A percentile compares a stretch with the other conserved stretches of the same genome.
phyloP scores from a whole-genome alignment of 2,888 invertebrate species.

The Aporophyla nigra region DNA sequence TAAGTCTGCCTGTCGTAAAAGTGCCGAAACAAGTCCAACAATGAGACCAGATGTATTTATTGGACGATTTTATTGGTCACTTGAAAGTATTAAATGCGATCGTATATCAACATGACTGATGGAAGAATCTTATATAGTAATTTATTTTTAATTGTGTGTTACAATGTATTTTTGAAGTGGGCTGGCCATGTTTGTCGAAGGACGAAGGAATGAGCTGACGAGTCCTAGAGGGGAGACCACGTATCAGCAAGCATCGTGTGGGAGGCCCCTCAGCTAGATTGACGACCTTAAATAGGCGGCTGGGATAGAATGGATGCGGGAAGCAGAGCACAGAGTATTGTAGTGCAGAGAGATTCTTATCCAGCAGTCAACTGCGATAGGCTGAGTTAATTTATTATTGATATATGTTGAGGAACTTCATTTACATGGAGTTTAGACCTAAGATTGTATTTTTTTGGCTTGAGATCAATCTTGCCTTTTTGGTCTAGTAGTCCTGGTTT shows the following conservation, averaged over 20 bases:
- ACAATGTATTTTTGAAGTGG: slow-evolving; percentile 15
- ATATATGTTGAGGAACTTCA: slow-evolving; percentile 4
- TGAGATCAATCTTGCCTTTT: not conserved
- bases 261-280: too few relatives aligned
- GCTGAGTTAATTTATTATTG: too few relatives aligned
- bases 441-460: not conserved
- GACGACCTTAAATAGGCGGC: too few relatives aligned
- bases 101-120: slow-evolving; percentile 81
- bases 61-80: slow-evolving; percentile 79
- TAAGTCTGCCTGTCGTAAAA: slow-evolving; percentile 76
- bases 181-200: too few relatives aligned
- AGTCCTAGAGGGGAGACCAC: too few relatives aligned
- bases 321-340: too few relatives aligned
- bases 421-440: not conserved
- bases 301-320: too few relatives aligned
- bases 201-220: too few relatives aligned
- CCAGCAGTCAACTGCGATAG: too few relatives aligned
- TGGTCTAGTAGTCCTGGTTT: not conserved
- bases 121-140: slow-evolving; percentile 58
- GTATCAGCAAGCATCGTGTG: too few relatives aligned
- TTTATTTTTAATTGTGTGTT: slow-evolving; percentile 61
- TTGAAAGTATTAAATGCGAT: slow-evolving; percentile 80
- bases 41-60: slow-evolving; percentile 80
- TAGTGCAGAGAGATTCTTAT: too few relatives aligned
- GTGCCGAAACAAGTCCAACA: slow-evolving; percentile 78